Evolutionary conservation across 92 coral and sea anemone species (phyloP).

Genomic region (Zoanthus sociatus): DNA sequence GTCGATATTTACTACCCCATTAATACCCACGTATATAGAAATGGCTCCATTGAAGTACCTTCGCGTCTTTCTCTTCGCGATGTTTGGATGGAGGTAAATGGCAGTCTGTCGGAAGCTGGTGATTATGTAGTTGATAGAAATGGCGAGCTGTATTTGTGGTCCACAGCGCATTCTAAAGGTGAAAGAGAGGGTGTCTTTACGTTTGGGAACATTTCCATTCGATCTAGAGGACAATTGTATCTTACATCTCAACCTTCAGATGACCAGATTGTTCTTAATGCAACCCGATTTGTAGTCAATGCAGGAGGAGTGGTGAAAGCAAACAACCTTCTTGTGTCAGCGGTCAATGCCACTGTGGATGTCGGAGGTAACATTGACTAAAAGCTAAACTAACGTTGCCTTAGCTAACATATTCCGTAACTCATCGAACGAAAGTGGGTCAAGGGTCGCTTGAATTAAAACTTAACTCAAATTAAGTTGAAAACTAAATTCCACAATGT

Average conservation of each 20-base stretch:
- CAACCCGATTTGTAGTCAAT: slow-evolving; percentile 63
- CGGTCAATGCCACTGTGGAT: slow-evolving; percentile 76
- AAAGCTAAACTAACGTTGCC: not conserved
- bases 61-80: slow-evolving; percentile 63
- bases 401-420: too few relatives aligned
- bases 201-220: slow-evolving; percentile 68
- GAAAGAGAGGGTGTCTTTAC: slow-evolving; percentile 65
- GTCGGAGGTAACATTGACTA: slow-evolving; percentile 63
- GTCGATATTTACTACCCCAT: slow-evolving; percentile 76
- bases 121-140: slow-evolving; percentile 71
- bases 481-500: too few relatives aligned
- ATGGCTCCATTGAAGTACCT: slow-evolving; percentile 68
- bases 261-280: slow-evolving; percentile 60
- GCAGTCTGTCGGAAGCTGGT: slow-evolving; percentile 69
- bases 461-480: too few relatives aligned
- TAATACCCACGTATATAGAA: slow-evolving; percentile 69
- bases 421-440: too few relatives aligned
- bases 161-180: slow-evolving; percentile 66
- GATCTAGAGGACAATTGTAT: slow-evolving; percentile 69
- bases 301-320: slow-evolving; percentile 76
- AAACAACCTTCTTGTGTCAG: slow-evolving; percentile 64
- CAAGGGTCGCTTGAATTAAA: too few relatives aligned
- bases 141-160: slow-evolving; percentile 75
- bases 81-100: slow-evolving; percentile 81
- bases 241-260: slow-evolving; percentile 61